Conservation (phyloP, 2,888 invertebrate genomes). For the Melanostoma scalare region DNA sequence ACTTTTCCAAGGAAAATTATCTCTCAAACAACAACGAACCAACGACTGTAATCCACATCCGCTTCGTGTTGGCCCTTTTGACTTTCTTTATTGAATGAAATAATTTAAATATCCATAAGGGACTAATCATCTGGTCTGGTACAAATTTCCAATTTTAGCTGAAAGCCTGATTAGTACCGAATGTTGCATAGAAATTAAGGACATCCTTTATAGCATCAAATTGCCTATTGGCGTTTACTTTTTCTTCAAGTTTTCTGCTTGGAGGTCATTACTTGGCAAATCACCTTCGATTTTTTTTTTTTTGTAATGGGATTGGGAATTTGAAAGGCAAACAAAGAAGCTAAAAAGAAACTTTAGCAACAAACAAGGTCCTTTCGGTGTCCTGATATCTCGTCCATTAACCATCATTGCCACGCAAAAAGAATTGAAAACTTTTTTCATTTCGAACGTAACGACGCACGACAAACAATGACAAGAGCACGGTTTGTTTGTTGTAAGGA, state of each 20-base stretch:
- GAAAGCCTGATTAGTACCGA: conserved; percentile 65
- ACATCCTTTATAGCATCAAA: conserved; percentile 61
- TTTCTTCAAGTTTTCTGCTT: conserved; percentile 1
- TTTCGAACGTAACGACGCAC: conserved; percentile 42
- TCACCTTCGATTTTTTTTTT: conserved; percentile 52
- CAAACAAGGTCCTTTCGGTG: conserved; percentile 41
- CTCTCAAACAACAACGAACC: background rate
- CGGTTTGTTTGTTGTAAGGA: background rate
- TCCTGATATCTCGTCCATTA: conserved; percentile 57
- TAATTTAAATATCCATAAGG: conserved; percentile 54
- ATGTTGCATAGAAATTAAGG: conserved; percentile 67
- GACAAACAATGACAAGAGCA: conserved; percentile 8
- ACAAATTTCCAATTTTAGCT: conserved; percentile 36
- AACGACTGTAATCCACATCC: conserved; percentile 21
- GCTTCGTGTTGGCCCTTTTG: background rate
- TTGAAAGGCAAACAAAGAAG: conserved; percentile 5
- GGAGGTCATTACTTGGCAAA: conserved; percentile 50
- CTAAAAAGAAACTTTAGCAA: conserved; percentile 4
- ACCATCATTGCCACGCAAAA: conserved; percentile 42
- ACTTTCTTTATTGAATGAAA: conserved; percentile 41
- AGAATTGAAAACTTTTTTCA: conserved; percentile 62
- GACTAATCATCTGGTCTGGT: conserved; percentile 57
- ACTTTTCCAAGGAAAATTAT: conserved; percentile 32
- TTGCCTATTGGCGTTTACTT: conserved; percentile 64
- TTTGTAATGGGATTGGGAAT: conserved; percentile 17